Percentiles rank a stretch among this genome's conserved stretches.
phyloP scores from a whole-genome alignment of 1,140 invertebrate genomes.

The Steinernema khuongi region DNA sequence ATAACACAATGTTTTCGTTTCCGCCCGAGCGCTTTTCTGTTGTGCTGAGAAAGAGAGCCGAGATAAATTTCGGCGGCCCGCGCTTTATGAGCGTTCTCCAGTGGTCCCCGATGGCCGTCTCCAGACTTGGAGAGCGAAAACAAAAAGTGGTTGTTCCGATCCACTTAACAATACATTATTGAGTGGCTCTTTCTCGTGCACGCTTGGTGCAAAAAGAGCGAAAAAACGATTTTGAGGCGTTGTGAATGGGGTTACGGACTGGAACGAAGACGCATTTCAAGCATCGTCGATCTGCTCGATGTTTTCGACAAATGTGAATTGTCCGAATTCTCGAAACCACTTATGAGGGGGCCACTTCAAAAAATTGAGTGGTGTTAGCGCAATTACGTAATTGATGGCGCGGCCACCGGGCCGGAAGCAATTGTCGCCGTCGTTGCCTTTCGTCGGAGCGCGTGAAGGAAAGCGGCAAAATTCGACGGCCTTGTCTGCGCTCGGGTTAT shows the following conservation, averaged over 20 bases:
- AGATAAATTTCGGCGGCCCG: neutral
- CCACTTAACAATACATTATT: too few relatives aligned
- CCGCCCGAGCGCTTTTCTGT: neutral
- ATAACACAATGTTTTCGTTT: constrained; percentile 11
- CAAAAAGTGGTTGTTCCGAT: too few relatives aligned
- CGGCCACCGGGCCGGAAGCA: neutral
- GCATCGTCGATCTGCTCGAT: too few relatives aligned
- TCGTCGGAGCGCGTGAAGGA: neutral
- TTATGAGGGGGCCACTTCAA: too few relatives aligned
- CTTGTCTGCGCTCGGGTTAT: neutral
- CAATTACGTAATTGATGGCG: neutral
- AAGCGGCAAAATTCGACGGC: neutral
- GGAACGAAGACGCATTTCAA: too few relatives aligned
- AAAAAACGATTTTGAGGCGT: too few relatives aligned
- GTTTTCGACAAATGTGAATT: too few relatives aligned
- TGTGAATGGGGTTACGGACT: too few relatives aligned
- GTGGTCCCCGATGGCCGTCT: neutral
- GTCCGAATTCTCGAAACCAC: too few relatives aligned
- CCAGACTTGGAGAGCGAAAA: neutral
- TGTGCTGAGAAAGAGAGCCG: neutral
- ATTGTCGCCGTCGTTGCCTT: neutral
- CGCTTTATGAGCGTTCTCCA: constrained; percentile 1
- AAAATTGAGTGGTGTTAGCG: neutral
- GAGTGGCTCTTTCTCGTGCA: too few relatives aligned
- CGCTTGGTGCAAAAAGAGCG: too few relatives aligned